Base-by-base conservation (phyloP, 2,797 vertebrate species). In the Okamejei kenojei region DNA sequence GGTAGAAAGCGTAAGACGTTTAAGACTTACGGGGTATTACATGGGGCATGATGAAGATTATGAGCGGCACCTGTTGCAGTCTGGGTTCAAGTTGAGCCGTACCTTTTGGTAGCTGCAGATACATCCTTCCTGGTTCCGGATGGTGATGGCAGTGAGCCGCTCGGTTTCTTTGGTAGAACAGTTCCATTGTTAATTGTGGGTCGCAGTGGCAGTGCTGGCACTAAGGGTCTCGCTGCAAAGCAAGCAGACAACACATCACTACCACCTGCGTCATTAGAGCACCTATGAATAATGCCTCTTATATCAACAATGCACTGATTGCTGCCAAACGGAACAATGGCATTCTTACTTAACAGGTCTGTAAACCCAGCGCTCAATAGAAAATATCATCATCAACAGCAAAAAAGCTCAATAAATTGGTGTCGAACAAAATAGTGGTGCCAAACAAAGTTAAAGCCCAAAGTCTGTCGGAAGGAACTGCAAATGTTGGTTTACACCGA, bases 81-180 rank as follows among this genome's bases (percentile, higher is more conserved):
- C 19, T 5, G 73, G 13, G 1, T 23, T 35, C 3, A 63, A 38
- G 63, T 0, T 0, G 8, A n/a, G 2, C 79, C 95, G 93, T 96
- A 99, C 99, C 98, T 98, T 96, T 98, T 99, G 96, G 95, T 96
- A 95, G 97, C 95, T 92, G 97, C 94, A 94, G 96, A 93, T 88
- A 94, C 95, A 94, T 99, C 98, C 95, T 98, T 99, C 95, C 97
- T 98, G 96, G 96, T 95, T 95, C 98, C 98, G 6, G 97, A 99
- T 1, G 98, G 98, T 77, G 98, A 99, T 32, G 98, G 97, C 93
- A 99, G 97, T 93, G 97, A 97, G 94, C 97, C 95, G 77, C 96
- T 96, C 74, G 97, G 95, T 96, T 99, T 99, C 98, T 99, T 99
- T 97, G 98, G 98, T 97, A 99, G 95, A 95, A 99, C 96, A 73